Conservation (phyloP, 2,888 invertebrate genomes). For the Sarcophaga caerulescens region DNA sequence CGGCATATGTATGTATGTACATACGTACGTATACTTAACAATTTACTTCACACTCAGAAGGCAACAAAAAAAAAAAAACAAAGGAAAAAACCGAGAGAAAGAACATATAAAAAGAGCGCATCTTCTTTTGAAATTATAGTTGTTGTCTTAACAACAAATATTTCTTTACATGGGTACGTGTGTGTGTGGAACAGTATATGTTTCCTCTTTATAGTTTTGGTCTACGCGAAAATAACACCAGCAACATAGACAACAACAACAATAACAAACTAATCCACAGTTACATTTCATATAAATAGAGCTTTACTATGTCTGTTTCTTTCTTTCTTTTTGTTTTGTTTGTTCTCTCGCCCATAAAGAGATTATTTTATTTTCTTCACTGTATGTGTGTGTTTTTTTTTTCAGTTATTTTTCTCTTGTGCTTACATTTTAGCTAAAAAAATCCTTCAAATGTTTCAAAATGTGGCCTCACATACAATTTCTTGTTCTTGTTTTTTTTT, state of each 20-base stretch:
- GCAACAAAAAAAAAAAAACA: background rate
- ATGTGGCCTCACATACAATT: conserved; percentile 42
- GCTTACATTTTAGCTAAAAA: conserved; percentile 31
- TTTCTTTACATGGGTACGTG: background rate
- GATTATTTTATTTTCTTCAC: conserved; percentile 29
- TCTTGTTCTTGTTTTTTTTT: background rate
- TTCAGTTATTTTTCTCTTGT: conserved; percentile 8
- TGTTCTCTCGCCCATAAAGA: conserved; percentile 13
- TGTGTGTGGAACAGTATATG: background rate
- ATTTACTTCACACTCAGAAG: conserved; percentile 41
- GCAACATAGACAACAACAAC: background rate
- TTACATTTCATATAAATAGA: background rate
- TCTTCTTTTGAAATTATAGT: conserved; percentile 6
- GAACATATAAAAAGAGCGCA: background rate
- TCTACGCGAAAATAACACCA: background rate
- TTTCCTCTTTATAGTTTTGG: background rate
- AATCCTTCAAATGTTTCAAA: conserved; percentile 63
- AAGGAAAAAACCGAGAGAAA: no score
- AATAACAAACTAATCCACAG: background rate
- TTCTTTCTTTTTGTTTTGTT: background rate
- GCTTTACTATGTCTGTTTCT: background rate
- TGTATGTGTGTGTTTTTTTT: conserved; percentile 18
- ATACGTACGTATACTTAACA: conserved; percentile 15
- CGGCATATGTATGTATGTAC: conserved; percentile 46
- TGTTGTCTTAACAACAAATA: conserved; percentile 9